A percentile compares a stretch with the other conserved stretches of the same genome.
Evolutionary conservation across 2,888 invertebrate genomes (phyloP).

Genomic region (Ornithoptera alexandrae): DNA sequence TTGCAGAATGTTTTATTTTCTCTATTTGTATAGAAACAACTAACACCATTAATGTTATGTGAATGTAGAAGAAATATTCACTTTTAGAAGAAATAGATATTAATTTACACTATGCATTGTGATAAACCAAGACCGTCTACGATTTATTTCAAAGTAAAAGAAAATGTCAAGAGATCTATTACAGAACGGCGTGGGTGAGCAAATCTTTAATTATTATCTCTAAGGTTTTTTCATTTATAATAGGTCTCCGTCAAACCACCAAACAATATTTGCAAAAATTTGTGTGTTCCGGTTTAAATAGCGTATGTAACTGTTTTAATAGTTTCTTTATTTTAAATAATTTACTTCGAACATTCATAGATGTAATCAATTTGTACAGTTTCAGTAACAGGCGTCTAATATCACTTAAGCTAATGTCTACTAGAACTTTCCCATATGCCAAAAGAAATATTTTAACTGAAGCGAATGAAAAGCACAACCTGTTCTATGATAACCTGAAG

Average conservation of each 20-base stretch:
- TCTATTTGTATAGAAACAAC: too few species aligned
- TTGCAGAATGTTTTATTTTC: too few species aligned
- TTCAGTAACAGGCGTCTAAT: not conserved
- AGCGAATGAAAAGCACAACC: not conserved
- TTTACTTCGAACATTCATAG: not conserved
- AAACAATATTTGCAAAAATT: too few species aligned
- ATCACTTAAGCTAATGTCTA: not conserved
- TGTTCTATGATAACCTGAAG: slow-evolving; percentile 7
- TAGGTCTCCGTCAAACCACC: too few species aligned
- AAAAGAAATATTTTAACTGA: not conserved
- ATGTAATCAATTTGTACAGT: not conserved
- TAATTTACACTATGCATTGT: not conserved
- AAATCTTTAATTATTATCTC: too few species aligned
- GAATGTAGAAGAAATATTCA: too few species aligned
- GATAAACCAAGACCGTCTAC: not conserved
- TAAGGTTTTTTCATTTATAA: too few species aligned
- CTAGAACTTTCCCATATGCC: not conserved
- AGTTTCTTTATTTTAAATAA: too few species aligned
- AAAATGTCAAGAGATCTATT: not conserved
- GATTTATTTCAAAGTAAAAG: slow-evolving; percentile 1
- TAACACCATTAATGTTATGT: too few species aligned
- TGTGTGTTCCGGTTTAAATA: too few species aligned
- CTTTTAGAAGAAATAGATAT: not conserved
- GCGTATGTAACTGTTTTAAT: too few species aligned
- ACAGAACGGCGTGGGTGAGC: not conserved